Base-by-base conservation (phyloP, 2,113 vertebrate genomes). In the Gila orcuttii region DNA sequence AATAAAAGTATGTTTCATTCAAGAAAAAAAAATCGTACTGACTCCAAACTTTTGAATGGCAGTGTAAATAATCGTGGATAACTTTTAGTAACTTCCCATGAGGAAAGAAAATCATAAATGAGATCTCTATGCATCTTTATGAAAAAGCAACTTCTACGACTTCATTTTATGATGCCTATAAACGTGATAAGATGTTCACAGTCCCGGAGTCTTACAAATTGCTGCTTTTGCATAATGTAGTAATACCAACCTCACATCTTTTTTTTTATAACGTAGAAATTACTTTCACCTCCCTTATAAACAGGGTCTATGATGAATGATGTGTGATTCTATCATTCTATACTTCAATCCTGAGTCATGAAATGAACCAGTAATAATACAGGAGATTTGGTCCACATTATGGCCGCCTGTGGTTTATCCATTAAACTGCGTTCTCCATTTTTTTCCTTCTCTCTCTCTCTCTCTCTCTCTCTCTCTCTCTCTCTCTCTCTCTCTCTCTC, bases 301-400 rank as follows among this genome's bases (percentile, higher is more conserved):
- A 66, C 42, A 68, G 39, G 52, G 60, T 11, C 39, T 21, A 1
- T 66, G 60, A 81, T 31, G 19, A 50, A 80, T 42, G 55, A 36
- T 59, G 31, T 36, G 57, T 42, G 57, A 81, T 66, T 50, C 39
- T 50, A 68, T 66, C 15, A 0, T 31, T 17, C 23, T 31, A 21
- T 19, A 28, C 12, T 47, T 50, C 42, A 68, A 81, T 64, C 60
- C 79, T 28, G 62, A 86, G 80, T 75, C 39, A 57, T 73, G 74
- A 88, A 86, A 87, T 68, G n/a, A 87, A 87, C 66, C 69, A 75
- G 73, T 85, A 82, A 88, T 88, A 87, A 88, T 60, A 13, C 45
- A 62, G 42, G 25, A 36, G 42, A 71, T 31, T 36, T 19, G 82
- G 77, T 80, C 78, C 39, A 12, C 82, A 64, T 60, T 39, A 79